Evolutionary conservation across 2,797 vertebrate species (phyloP).

Genomic region (Microchirus variegatus): DNA sequence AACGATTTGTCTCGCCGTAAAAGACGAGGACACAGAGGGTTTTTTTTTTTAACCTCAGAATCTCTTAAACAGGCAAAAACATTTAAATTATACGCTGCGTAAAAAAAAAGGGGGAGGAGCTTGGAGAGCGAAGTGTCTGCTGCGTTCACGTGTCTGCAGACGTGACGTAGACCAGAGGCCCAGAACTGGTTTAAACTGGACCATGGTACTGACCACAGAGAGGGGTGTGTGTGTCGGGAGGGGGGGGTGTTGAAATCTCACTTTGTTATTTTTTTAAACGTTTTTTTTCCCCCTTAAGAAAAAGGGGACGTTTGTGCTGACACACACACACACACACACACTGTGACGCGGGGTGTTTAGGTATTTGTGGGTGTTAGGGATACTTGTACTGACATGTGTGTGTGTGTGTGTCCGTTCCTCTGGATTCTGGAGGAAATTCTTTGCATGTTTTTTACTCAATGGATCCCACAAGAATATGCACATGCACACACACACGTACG

Average conservation of each 20-base stretch:
- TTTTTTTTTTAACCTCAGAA: slow-evolving; percentile 5
- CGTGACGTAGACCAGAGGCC: slow-evolving; percentile 10
- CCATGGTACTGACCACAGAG: slow-evolving; percentile 15
- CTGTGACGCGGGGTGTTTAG: slow-evolving; percentile 50
- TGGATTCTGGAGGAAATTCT: slow-evolving; percentile 75
- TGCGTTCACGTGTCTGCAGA: slow-evolving; percentile 43
- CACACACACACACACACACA: slow-evolving; percentile 63
- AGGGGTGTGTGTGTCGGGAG: neutral
- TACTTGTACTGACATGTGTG: slow-evolving; percentile 38
- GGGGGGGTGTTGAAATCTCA: slow-evolving; percentile 60
- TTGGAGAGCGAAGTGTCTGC: slow-evolving; percentile 31
- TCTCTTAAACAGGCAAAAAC: slow-evolving; percentile 46
- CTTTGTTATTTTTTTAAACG: slow-evolving; percentile 54
- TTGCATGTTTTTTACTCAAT: slow-evolving; percentile 68
- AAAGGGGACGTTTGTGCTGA: slow-evolving; percentile 38
- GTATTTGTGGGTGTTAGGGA: slow-evolving; percentile 45
- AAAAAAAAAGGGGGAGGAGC: slow-evolving; percentile 20
- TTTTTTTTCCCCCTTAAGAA: slow-evolving; percentile 14
- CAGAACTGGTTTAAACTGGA: slow-evolving; percentile 21
- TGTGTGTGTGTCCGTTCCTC: slow-evolving; percentile 22
- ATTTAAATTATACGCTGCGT: slow-evolving; percentile 64
- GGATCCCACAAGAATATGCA: slow-evolving; percentile 42
- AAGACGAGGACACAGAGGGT: slow-evolving; percentile 12
- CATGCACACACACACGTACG: slow-evolving; percentile 7
- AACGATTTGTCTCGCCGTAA: slow-evolving; percentile 17